Evolutionary conservation across 2,888 invertebrate genomes (phyloP).

Genomic region (Cerceris ruficornis): DNA sequence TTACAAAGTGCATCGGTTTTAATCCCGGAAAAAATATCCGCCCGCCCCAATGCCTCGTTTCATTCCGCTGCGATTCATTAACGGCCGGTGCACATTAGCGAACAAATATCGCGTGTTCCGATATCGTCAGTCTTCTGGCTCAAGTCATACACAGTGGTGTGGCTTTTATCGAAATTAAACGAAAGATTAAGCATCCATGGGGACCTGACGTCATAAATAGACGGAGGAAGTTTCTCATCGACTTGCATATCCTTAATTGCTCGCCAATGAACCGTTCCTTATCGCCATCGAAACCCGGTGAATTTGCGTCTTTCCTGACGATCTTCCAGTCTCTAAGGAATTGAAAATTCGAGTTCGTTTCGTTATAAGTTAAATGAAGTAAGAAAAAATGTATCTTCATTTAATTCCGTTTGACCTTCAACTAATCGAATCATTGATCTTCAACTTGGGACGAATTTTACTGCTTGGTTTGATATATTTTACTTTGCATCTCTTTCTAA

Average conservation of each 20-base stretch:
- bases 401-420: not conserved
- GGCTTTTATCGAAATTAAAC: constrained; percentile 60
- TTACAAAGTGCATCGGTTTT: constrained; percentile 34
- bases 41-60: constrained; percentile 15
- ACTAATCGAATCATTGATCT: not conserved
- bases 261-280: constrained; percentile 14
- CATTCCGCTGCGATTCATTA: constrained; percentile 49
- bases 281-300: constrained; percentile 15
- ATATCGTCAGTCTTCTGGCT: constrained; percentile 31
- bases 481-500: too few relatives aligned
- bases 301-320: constrained; percentile 8
- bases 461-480: too few relatives aligned
- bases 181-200: constrained; percentile 54
- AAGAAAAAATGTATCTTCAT: not conserved
- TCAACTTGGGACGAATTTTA: not conserved
- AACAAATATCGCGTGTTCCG: constrained; percentile 48
- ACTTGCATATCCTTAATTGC: constrained; percentile 28
- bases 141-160: constrained; percentile 14
- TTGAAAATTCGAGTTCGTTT: too few relatives aligned
- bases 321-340: too few relatives aligned
- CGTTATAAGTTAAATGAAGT: too few relatives aligned
- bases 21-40: constrained; percentile 26
- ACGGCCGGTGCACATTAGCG: constrained; percentile 45
- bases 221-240: constrained; percentile 35
- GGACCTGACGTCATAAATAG: constrained; percentile 22